Evolutionary conservation across 2,113 vertebrate species (phyloP).

Genomic region (Sialia sialis): DNA sequence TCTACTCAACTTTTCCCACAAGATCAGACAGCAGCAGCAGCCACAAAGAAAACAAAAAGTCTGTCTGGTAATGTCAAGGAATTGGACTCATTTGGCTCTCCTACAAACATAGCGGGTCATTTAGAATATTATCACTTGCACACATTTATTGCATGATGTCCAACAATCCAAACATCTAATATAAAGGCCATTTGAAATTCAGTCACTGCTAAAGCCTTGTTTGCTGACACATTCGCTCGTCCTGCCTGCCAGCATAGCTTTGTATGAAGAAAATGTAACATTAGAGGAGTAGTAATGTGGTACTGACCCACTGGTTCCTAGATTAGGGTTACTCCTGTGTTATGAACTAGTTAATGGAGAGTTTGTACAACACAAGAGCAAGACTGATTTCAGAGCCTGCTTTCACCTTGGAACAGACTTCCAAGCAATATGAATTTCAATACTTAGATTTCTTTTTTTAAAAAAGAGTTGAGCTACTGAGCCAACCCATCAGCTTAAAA

Average conservation of each 20-base stretch:
- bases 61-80: neutral
- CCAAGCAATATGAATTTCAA: neutral
- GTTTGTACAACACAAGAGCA: slow-evolving; percentile 73
- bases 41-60: neutral
- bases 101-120: neutral
- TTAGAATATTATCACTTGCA: neutral
- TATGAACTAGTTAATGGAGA: slow-evolving; percentile 63
- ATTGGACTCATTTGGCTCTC: neutral
- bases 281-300: neutral
- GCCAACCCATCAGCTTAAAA: slow-evolving; percentile 10
- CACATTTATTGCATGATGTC: neutral
- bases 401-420: slow-evolving; percentile 68
- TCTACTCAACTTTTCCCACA: neutral
- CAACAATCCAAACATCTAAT: neutral
- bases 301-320: neutral
- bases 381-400: slow-evolving; percentile 73
- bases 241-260: neutral
- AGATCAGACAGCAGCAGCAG: neutral
- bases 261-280: neutral
- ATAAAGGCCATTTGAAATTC: neutral
- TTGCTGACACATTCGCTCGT: accelerated
- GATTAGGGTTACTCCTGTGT: neutral
- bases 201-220: neutral
- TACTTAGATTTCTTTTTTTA: neutral
- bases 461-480: neutral